These are phyloP conservation scores for Gnathonemus longibarbis DNA, from an alignment of 2,113 vertebrate species.

Conservation along the genomic window DNA sequence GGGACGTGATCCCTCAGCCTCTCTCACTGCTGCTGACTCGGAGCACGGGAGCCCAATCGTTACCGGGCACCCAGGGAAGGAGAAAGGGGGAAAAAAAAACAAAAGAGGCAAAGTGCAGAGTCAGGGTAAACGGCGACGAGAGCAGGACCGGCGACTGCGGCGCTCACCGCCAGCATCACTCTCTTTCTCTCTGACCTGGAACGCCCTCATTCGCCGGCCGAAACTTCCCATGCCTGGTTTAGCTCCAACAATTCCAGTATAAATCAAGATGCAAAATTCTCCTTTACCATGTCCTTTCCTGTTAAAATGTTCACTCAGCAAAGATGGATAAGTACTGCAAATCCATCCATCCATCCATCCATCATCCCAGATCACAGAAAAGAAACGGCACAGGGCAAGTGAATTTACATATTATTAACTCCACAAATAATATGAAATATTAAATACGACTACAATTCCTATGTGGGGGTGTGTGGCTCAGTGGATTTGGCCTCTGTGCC, in stretches of 20 bases:
- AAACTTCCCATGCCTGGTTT: background rate
- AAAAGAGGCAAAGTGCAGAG: background rate
- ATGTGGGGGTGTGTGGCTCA: background rate
- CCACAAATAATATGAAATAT: background rate
- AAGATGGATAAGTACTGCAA: background rate
- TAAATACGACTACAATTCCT: background rate
- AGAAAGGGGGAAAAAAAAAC: background rate
- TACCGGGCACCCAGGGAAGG: constrained; percentile 11
- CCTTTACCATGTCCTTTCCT: background rate
- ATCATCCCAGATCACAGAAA: background rate
- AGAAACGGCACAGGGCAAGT: background rate
- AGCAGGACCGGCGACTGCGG: background rate
- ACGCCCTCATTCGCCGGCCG: background rate
- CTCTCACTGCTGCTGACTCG: background rate
- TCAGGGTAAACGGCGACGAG: background rate
- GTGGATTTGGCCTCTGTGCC: background rate
- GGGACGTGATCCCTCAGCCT: constrained; percentile 1
- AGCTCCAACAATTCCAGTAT: background rate
- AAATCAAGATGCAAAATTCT: background rate
- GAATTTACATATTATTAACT: background rate
- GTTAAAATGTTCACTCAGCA: background rate
- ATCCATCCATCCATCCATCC: background rate
- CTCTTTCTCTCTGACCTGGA: background rate
- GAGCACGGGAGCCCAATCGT: constrained; percentile 9
- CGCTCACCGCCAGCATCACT: background rate